A percentile compares a stretch with the other conserved stretches of the same genome.
Evolutionary conservation across 2,797 vertebrate species (phyloP).

Genomic region (Rhincodon typus): DNA sequence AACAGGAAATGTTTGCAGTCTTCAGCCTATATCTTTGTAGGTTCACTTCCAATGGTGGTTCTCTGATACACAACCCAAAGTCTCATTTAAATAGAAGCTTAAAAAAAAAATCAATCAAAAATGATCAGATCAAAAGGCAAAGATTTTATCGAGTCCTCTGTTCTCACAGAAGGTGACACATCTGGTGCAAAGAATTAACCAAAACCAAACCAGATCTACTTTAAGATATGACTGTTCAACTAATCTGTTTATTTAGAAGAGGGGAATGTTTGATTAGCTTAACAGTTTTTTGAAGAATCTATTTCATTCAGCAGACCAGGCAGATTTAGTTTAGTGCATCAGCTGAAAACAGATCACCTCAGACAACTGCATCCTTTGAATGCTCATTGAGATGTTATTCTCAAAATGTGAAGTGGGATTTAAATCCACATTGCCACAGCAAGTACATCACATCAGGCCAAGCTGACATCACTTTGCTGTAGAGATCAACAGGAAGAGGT

Average conservation of each 20-base stretch:
- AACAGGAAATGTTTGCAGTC: not conserved
- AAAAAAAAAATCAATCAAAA: not conserved
- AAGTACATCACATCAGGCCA: not conserved
- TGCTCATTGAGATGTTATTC: not conserved
- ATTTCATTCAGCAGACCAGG: not conserved
- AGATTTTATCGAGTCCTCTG: not conserved
- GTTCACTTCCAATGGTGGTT: not conserved
- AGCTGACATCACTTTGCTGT: not conserved
- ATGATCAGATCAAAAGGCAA: not conserved
- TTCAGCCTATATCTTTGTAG: not conserved
- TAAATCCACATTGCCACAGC: not conserved
- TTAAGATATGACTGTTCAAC: not conserved
- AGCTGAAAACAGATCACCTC: not conserved
- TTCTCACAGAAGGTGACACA: not conserved
- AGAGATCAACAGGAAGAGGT: not conserved
- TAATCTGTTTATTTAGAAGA: not conserved
- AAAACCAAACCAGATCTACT: not conserved
- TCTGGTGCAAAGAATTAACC: not conserved
- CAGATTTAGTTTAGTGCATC: not conserved
- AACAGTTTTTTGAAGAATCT: no score
- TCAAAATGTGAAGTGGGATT: not conserved
- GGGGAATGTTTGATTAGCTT: no score
- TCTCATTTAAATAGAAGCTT: not conserved
- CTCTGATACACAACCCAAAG: not conserved
- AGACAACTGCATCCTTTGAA: not conserved